Percentiles rank a stretch among this genome's conserved stretches.
Conservation (phyloP, 92 coral and sea anemone genomes). For the Palythoa grandis region DNA sequence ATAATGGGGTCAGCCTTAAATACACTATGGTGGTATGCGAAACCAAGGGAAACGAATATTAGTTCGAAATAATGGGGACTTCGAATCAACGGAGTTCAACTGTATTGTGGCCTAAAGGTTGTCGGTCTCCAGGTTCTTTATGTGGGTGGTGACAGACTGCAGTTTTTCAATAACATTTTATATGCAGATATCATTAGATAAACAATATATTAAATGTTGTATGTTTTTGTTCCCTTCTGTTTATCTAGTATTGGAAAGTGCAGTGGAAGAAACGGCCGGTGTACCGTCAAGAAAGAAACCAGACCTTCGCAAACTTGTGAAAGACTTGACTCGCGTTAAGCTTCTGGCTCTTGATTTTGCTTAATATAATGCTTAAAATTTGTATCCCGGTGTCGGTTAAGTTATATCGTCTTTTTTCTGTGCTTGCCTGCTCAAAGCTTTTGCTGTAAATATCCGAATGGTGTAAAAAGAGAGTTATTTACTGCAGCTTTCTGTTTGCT, state of each 20-base stretch:
- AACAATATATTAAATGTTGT: neutral
- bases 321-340: constrained; percentile 72
- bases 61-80: too few relatives aligned
- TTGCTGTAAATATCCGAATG: constrained; percentile 22
- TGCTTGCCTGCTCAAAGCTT: neutral
- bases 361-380: neutral
- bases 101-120: too few relatives aligned
- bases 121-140: too few relatives aligned
- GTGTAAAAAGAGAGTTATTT: neutral
- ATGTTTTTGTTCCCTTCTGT: neutral
- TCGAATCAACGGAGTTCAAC: too few relatives aligned
- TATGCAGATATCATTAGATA: neutral
- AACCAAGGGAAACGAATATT: too few relatives aligned
- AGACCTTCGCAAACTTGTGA: constrained; percentile 87
- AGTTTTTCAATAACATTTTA: too few relatives aligned
- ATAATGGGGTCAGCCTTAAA: too few relatives aligned
- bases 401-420: neutral
- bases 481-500: too few relatives aligned
- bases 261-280: constrained; percentile 44
- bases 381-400: neutral
- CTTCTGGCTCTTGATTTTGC: constrained; percentile 56
- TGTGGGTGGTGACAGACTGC: too few relatives aligned
- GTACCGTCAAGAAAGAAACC: constrained; percentile 60
- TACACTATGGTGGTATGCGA: too few relatives aligned
- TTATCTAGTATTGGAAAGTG: constrained; percentile 79